Evolutionary conservation across 2,797 vertebrate genomes (phyloP).

Genomic region (Acomys russatus): DNA sequence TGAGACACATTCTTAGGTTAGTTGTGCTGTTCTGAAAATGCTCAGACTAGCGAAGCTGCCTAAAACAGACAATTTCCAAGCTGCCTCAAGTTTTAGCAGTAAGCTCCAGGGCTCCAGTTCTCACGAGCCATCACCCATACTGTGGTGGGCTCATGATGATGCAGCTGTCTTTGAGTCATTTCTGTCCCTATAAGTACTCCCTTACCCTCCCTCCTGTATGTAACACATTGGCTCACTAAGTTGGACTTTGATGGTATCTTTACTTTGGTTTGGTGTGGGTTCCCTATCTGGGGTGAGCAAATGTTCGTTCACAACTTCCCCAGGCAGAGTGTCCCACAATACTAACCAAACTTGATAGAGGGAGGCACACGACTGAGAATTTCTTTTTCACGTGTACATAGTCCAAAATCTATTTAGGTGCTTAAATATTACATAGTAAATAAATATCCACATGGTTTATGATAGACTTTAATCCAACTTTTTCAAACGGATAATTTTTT

Average conservation of each 20-base stretch:
- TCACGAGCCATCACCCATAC: not conserved
- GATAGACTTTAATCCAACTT: not conserved
- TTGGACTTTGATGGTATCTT: not conserved
- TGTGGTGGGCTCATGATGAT: not conserved
- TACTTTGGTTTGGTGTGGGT: not conserved
- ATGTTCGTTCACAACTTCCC: too few species aligned
- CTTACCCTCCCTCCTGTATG: not conserved
- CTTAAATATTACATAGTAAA: constrained; percentile 33
- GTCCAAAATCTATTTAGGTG: constrained; percentile 45
- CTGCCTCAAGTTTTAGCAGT: not conserved
- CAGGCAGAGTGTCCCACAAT: not conserved
- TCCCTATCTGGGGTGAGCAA: not conserved
- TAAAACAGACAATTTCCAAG: not conserved
- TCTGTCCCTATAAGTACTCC: not conserved
- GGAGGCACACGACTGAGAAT: not conserved
- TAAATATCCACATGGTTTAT: constrained; percentile 12
- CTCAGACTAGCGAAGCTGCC: not conserved
- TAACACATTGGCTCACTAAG: not conserved
- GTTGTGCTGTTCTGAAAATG: not conserved
- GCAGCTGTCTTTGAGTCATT: not conserved
- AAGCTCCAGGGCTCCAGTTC: not conserved
- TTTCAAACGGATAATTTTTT: constrained; percentile 14
- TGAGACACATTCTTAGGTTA: not conserved
- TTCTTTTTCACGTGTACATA: not conserved
- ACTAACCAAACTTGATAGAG: not conserved